Evolutionary conservation across 2,113 vertebrate species (phyloP).

Genomic region (Dipodomys stephensi): DNA sequence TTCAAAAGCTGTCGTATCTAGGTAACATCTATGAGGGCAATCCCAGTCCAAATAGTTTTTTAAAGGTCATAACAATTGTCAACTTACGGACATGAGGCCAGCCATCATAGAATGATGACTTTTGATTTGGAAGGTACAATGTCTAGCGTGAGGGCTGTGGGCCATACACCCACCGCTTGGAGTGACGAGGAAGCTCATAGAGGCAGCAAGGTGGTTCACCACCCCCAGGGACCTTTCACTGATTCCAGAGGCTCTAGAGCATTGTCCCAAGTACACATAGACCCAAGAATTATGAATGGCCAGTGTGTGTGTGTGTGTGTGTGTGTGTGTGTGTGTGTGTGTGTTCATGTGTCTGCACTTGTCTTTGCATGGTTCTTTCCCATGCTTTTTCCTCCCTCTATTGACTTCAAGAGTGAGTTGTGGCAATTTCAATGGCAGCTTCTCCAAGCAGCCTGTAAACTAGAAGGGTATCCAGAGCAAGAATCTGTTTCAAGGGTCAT

Average conservation of each 20-base stretch:
- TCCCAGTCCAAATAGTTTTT: background rate
- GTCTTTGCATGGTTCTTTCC: rapidly evolving
- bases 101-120: background rate
- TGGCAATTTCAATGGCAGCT: background rate
- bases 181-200: background rate
- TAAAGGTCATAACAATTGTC: background rate
- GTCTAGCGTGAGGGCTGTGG: rapidly evolving
- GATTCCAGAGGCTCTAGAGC: background rate
- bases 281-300: rapidly evolving
- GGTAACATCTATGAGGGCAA: background rate
- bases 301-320: background rate
- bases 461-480: background rate
- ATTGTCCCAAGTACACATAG: rapidly evolving
- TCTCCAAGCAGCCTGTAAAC: slow-evolving; percentile 1
- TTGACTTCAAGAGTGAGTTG: too few relatives aligned
- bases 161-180: too few relatives aligned
- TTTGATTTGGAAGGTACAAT: background rate
- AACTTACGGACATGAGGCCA: background rate
- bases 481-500: background rate
- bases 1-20: background rate
- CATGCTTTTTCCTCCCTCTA: background rate
- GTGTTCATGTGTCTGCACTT: too few relatives aligned
- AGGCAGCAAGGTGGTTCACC: background rate
- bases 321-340: too few relatives aligned
- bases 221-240: background rate